A percentile compares a stretch with the other conserved stretches of the same genome.
These are phyloP conservation scores for Holothuria scabra DNA, from an alignment of 53 echinoderm and acorn worm genomes.

Conservation along the genomic window DNA sequence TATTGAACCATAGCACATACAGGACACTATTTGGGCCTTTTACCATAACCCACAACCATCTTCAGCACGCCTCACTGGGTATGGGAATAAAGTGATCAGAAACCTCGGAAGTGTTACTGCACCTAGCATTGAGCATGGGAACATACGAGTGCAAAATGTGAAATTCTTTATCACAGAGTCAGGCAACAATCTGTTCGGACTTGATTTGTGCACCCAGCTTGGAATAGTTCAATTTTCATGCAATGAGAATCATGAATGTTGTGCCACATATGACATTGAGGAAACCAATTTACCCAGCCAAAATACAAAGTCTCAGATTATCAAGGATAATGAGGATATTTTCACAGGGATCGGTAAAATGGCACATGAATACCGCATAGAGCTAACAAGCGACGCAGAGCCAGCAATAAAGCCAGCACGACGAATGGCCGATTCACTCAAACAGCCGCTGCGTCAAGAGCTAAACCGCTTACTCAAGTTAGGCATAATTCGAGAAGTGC, in stretches of 20 bases:
- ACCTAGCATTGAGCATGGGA: not conserved
- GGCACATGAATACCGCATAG: slow-evolving; percentile 21
- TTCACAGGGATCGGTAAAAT: slow-evolving; percentile 32
- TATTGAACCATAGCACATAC: slow-evolving; percentile 11
- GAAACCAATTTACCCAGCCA: not conserved
- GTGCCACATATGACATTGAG: no score
- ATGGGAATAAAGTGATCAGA: slow-evolving; percentile 18
- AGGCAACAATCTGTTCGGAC: no score
- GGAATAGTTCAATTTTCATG: no score
- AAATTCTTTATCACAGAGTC: no score
- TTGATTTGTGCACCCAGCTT: no score
- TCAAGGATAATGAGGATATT: slow-evolving; percentile 28
- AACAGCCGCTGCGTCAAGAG: no score
- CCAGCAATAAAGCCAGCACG: slow-evolving; percentile 27
- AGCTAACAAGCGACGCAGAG: not conserved
- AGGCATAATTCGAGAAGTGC: slow-evolving; percentile 28
- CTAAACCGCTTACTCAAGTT: slow-evolving; percentile 19
- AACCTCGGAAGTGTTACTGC: no score
- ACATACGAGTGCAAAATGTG: no score
- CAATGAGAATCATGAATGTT: no score
- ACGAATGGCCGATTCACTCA: not conserved
- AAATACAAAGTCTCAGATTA: not conserved
- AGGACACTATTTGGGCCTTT: slow-evolving; percentile 19
- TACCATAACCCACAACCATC: slow-evolving; percentile 17
- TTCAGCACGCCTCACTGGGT: not conserved